phyloP scores from a whole-genome alignment of 2,113 vertebrate species.

The Peucedramus taeniatus region DNA sequence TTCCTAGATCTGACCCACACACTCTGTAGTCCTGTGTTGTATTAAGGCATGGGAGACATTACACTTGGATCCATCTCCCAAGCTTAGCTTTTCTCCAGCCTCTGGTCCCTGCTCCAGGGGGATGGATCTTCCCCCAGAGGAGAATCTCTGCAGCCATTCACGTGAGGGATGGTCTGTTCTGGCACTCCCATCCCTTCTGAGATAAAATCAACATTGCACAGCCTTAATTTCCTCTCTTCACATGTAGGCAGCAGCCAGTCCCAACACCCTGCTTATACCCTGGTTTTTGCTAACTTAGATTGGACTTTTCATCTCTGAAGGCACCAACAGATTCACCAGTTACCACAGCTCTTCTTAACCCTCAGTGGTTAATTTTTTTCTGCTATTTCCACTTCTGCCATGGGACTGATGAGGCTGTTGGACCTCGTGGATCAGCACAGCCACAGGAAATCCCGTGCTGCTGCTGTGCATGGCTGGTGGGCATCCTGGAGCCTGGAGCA shows the following conservation, averaged over 20 bases:
- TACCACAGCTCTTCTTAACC: neutral
- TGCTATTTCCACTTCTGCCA: neutral
- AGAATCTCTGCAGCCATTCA: neutral
- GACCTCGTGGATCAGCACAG: neutral
- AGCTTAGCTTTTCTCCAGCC: neutral
- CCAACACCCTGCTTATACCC: neutral
- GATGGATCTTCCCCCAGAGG: accelerated
- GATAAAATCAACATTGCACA: neutral
- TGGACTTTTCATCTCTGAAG: neutral
- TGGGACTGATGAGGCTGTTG: neutral
- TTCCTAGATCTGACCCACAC: neutral
- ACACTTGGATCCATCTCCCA: accelerated
- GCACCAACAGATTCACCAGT: neutral
- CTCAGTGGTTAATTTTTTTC: neutral
- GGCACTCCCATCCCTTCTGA: neutral
- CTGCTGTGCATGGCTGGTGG: neutral
- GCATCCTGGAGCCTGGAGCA: neutral
- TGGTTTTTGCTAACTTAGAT: neutral
- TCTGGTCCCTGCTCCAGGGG: neutral
- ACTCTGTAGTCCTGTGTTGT: neutral
- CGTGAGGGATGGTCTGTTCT: accelerated
- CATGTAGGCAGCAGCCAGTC: neutral
- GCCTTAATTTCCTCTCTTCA: neutral
- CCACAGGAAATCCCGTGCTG: accelerated
- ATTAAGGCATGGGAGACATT: neutral